Conservation (phyloP, 2,113 vertebrate species). For the Clarias magur region DNA sequence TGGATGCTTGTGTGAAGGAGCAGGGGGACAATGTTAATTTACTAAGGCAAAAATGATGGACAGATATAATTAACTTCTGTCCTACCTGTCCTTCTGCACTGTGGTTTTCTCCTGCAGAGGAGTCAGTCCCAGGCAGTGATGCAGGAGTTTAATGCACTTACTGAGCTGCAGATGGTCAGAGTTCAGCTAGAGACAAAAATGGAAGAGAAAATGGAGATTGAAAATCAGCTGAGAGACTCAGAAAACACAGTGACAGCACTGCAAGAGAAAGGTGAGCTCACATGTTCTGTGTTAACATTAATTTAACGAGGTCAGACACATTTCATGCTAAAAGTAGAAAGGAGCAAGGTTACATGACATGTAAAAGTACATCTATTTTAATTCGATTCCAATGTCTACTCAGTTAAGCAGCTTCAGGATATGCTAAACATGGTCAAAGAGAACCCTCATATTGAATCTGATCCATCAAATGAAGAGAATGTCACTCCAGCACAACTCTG, state of each 20-base stretch:
- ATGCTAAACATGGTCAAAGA: conserved; percentile 7
- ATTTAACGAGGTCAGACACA: neutral
- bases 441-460: neutral
- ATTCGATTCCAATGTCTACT: neutral
- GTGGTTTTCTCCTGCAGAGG: conserved; percentile 51
- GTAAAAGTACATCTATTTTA: neutral
- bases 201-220: conserved; percentile 56
- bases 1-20: neutral
- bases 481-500: conserved; percentile 49
- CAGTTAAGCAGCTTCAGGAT: conserved; percentile 62
- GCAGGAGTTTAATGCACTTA: conserved; percentile 19
- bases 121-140: conserved; percentile 52
- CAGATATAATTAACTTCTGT: neutral
- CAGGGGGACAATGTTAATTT: neutral
- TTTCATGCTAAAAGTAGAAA: neutral
- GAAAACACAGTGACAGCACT: conserved; percentile 52
- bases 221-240: conserved; percentile 57
- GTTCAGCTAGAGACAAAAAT: conserved; percentile 58
- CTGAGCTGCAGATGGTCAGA: conserved; percentile 66
- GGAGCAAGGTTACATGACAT: neutral
- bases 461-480: neutral
- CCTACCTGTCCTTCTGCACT: neutral
- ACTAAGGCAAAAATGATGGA: neutral
- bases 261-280: conserved; percentile 67
- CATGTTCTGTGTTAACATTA: neutral